Conservation (phyloP, 2,888 invertebrate genomes). For the Biston betularia region DNA sequence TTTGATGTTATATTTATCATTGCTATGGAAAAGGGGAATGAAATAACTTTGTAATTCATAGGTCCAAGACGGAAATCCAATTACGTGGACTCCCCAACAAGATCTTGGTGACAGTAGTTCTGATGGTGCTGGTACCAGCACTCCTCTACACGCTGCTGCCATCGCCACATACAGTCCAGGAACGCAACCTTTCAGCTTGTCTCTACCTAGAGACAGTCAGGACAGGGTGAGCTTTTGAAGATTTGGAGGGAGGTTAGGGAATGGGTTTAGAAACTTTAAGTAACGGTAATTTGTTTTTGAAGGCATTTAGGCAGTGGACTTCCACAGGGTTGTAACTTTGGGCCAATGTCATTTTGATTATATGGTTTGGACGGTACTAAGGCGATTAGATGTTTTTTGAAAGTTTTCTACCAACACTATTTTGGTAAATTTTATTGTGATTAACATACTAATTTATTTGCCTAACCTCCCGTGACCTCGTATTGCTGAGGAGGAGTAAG, state of each 20-base stretch:
- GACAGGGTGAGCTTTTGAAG: constrained; percentile 68
- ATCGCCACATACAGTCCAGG: constrained; percentile 75
- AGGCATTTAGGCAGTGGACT: constrained; percentile 13
- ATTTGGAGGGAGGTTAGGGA: constrained; percentile 71
- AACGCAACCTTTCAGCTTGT: constrained; percentile 91
- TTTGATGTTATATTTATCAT: too few relatives aligned
- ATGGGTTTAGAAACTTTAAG: constrained; percentile 23
- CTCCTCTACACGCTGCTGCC: constrained; percentile 42
- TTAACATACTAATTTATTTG: constrained; percentile 63
- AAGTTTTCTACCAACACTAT: constrained; percentile 7
- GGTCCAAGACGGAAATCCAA: constrained; percentile 55
- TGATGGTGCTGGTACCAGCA: constrained; percentile 68
- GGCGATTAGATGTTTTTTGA: constrained; percentile 2
- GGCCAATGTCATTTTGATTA: neutral
- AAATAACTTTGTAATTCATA: constrained; percentile 28
- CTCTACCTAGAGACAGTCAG: constrained; percentile 88
- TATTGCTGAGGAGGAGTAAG: constrained; percentile 77
- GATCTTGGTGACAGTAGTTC: constrained; percentile 91
- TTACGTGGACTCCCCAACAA: constrained; percentile 93
- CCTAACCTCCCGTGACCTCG: constrained; percentile 72
- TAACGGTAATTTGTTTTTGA: constrained; percentile 9
- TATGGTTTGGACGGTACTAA: neutral
- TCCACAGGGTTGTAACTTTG: constrained; percentile 16
- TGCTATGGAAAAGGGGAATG: neutral
- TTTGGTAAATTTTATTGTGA: constrained; percentile 46